A percentile compares a stretch with the other conserved stretches of the same genome.
phyloP scores from a whole-genome alignment of 2,113 vertebrate genomes.

The Spilogale gracilis region DNA sequence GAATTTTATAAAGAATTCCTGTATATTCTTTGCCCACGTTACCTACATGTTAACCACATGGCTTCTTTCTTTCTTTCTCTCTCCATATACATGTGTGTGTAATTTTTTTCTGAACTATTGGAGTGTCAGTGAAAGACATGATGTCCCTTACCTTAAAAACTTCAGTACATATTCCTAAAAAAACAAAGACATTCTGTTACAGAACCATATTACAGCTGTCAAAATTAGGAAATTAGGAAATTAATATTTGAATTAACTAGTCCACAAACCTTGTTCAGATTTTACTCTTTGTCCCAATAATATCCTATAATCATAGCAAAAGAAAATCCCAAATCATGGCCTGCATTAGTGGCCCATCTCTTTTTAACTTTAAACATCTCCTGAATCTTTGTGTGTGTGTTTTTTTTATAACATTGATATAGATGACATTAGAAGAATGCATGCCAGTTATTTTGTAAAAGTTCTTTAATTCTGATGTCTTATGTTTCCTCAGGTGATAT shows the following conservation, averaged over 20 bases:
- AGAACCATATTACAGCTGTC: neutral
- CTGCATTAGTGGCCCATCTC: neutral
- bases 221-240: constrained; percentile 39
- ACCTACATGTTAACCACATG: neutral
- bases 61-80: neutral
- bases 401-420: neutral
- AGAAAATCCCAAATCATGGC: neutral
- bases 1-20: constrained; percentile 3
- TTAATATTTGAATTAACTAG: neutral
- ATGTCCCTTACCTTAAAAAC: neutral
- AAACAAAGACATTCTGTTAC: neutral
- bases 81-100: neutral
- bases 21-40: neutral
- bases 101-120: neutral
- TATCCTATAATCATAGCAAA: neutral
- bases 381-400: neutral
- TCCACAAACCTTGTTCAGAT: neutral
- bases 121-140: neutral
- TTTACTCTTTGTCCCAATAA: neutral
- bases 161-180: neutral
- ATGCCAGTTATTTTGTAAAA: neutral
- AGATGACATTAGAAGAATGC: neutral
- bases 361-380: neutral
- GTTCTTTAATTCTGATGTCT: neutral
- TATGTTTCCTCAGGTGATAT: neutral